Conservation (phyloP, 2,888 invertebrate genomes). For the Rhyacophila evoluta region DNA sequence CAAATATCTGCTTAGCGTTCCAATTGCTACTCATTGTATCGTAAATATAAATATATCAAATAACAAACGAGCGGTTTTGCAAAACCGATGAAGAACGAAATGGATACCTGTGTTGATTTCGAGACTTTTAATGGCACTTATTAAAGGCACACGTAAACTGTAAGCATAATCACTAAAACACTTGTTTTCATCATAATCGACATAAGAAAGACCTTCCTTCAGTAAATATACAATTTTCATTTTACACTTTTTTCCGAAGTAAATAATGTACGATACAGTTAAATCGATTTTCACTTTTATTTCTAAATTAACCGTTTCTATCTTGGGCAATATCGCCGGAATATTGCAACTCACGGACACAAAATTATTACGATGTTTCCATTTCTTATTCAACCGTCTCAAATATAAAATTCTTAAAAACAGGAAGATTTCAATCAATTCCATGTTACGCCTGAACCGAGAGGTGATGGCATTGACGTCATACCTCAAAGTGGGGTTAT, state of each 20-base stretch:
- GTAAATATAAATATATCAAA: not conserved
- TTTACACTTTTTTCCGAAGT: conserved; percentile 55
- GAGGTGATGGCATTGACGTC: not conserved
- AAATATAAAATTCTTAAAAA: not conserved
- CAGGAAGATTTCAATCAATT: not conserved
- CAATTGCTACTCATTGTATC: not conserved
- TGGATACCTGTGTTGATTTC: not conserved
- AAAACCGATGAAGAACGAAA: not conserved
- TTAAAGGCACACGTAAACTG: not conserved
- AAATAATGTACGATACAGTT: conserved; percentile 35
- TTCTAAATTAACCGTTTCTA: not conserved
- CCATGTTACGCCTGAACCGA: not conserved
- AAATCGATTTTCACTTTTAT: conserved; percentile 29
- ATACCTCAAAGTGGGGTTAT: conserved; percentile 2
- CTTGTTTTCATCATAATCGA: not conserved
- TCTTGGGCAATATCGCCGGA: not conserved
- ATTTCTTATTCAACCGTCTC: not conserved
- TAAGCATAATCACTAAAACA: not conserved
- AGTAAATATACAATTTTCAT: conserved; percentile 60
- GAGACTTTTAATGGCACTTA: not conserved
- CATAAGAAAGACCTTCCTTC: conserved; percentile 56
- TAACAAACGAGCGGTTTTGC: not conserved
- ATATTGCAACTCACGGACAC: not conserved
- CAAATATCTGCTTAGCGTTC: not conserved
- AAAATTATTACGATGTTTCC: not conserved